phyloP scores from a whole-genome alignment of 1,140 invertebrate species.

The Sycobia sp. region DNA sequence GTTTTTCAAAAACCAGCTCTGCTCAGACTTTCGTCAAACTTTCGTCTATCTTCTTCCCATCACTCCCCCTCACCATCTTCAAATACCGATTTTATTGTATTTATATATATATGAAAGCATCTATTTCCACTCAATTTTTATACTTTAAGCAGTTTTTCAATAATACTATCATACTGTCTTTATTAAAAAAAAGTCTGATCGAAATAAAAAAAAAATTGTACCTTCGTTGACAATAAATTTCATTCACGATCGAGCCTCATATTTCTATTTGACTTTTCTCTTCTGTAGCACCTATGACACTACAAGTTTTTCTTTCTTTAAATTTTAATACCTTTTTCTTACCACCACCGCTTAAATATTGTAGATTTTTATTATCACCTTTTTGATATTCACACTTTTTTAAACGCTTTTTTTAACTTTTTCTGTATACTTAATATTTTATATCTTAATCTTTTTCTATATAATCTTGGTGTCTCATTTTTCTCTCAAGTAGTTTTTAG shows the following conservation, averaged over 20 bases:
- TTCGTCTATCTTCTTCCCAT: slow-evolving; percentile 6
- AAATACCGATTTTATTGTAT: slow-evolving; percentile 1
- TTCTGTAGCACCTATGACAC: background rate
- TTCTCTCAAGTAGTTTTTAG: slow-evolving; percentile 24
- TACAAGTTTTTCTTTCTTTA: no score
- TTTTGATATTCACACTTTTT: slow-evolving; percentile 37
- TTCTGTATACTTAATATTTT: slow-evolving; percentile 40
- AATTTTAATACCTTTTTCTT: no score
- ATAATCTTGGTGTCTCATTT: slow-evolving; percentile 41
- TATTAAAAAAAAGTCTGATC: slow-evolving; percentile 16
- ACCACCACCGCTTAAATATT: no score
- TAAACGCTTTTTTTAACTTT: slow-evolving; percentile 45
- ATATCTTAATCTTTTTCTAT: slow-evolving; percentile 42
- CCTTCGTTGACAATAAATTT: background rate
- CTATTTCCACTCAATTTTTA: background rate
- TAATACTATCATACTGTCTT: no score
- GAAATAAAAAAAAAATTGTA: background rate
- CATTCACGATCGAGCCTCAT: background rate
- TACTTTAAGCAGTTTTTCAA: background rate
- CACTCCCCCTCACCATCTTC: no score
- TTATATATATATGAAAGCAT: slow-evolving; percentile 3
- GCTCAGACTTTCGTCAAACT: background rate
- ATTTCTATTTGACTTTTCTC: slow-evolving; percentile 23
- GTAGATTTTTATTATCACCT: slow-evolving; percentile 33
- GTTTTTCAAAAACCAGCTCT: background rate